phyloP scores from a whole-genome alignment of 1,140 invertebrate genomes.

The Bicyclus anynana region DNA sequence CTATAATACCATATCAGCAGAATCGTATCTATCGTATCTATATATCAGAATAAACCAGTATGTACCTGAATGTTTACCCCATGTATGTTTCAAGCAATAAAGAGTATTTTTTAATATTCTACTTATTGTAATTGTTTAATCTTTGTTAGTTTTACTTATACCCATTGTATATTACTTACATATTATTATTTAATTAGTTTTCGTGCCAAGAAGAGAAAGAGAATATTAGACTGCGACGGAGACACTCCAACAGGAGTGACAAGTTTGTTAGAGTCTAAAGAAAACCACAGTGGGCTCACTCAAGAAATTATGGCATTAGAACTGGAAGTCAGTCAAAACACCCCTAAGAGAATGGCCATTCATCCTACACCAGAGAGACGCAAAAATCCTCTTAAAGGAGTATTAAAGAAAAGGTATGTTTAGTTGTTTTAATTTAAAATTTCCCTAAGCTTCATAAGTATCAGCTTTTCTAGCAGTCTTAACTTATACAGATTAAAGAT shows the following conservation, averaged over 20 bases:
- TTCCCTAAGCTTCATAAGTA: no score
- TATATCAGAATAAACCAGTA: no score
- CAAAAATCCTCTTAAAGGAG: conserved; percentile 78
- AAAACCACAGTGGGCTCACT: conserved; percentile 80
- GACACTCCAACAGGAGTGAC: conserved; percentile 64
- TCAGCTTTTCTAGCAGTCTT: no score
- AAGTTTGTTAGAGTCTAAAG: conserved; percentile 55
- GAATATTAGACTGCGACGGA: conserved; percentile 71
- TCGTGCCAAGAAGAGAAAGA: conserved; percentile 78
- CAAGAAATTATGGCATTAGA: conserved; percentile 81
- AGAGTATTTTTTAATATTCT: no score
- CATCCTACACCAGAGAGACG: conserved; percentile 73
- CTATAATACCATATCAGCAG: no score
- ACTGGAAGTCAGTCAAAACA: conserved; percentile 70
- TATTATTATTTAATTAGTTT: conserved; percentile 43
- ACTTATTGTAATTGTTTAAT: no score
- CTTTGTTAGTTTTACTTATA: no score
- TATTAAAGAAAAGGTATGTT: conserved; percentile 76
- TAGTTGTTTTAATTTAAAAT: neutral
- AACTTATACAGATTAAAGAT: no score
- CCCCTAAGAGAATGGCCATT: conserved; percentile 77
- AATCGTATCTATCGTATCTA: no score
- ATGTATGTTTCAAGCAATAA: no score
- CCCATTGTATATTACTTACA: no score
- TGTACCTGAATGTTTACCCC: no score